Percentiles rank a stretch among this genome's conserved stretches.
Evolutionary conservation across 2,888 invertebrate genomes (phyloP).

Genomic region (Spatulosminthurus flaviceps): DNA sequence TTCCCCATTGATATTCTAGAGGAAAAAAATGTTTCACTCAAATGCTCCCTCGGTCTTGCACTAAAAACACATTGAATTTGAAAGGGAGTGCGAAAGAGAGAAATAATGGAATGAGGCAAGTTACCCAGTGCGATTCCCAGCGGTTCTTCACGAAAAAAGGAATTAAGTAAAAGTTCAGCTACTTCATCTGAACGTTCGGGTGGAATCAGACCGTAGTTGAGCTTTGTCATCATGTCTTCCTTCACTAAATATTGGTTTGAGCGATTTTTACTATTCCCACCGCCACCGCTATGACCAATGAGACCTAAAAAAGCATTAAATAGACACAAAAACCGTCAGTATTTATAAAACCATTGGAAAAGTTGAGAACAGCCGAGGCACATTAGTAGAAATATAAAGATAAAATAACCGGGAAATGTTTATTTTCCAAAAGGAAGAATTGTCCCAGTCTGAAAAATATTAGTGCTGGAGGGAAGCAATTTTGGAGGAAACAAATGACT

Average conservation of each 20-base stretch:
- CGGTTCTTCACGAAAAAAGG: constrained; percentile 56
- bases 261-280: constrained; percentile 4
- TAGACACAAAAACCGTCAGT: no score
- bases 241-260: constrained; percentile 19
- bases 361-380: no score
- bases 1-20: no score
- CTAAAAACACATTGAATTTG: neutral
- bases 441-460: no score
- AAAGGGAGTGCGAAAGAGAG: neutral
- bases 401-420: neutral
- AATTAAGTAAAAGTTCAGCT: constrained; percentile 50
- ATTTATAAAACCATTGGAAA: no score
- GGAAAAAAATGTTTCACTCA: no score
- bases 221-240: constrained; percentile 39
- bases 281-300: neutral
- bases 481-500: neutral
- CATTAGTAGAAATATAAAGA: no score
- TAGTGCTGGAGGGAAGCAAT: neutral
- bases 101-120: constrained; percentile 4
- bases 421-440: neutral
- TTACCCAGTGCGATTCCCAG: constrained; percentile 50
- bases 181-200: constrained; percentile 48
- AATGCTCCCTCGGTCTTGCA: neutral
- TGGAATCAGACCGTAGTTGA: constrained; percentile 46
- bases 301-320: neutral